Evolutionary conservation across 2,888 invertebrate species (phyloP).

Genomic region (Drosophila recens): DNA sequence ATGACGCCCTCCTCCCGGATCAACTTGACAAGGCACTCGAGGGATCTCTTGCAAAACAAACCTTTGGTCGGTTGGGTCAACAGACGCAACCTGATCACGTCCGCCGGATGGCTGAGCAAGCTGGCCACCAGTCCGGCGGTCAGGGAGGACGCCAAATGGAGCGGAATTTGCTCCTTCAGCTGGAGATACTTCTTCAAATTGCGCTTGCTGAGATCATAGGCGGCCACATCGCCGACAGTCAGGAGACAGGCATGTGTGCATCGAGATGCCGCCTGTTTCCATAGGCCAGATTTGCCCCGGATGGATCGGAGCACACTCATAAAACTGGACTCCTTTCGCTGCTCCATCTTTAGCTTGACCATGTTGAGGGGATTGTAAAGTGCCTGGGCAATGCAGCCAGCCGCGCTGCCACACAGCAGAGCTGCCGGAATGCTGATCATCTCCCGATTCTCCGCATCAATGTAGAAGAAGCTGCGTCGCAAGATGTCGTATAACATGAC

Average conservation of each 20-base stretch:
- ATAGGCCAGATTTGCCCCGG: constrained; percentile 37
- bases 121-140: constrained; percentile 54
- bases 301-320: neutral
- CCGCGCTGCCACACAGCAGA: constrained; percentile 44
- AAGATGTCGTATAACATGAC: constrained; percentile 60
- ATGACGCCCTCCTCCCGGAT: constrained; percentile 92
- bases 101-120: constrained; percentile 58
- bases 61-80: constrained; percentile 86
- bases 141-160: constrained; percentile 54
- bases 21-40: constrained; percentile 93
- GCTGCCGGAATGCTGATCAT: constrained; percentile 32
- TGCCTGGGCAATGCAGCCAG: constrained; percentile 57
- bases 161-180: constrained; percentile 36
- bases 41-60: constrained; percentile 90
- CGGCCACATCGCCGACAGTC: constrained; percentile 62
- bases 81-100: constrained; percentile 63
- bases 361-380: constrained; percentile 62
- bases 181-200: constrained; percentile 28
- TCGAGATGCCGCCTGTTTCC: constrained; percentile 50
- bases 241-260: constrained; percentile 61
- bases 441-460: constrained; percentile 20
- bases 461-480: constrained; percentile 35
- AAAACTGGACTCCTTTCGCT: constrained; percentile 28
- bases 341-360: constrained; percentile 45
- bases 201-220: constrained; percentile 64